Conservation (phyloP, 2,888 invertebrate genomes). For the Ochropleura leucogaster region DNA sequence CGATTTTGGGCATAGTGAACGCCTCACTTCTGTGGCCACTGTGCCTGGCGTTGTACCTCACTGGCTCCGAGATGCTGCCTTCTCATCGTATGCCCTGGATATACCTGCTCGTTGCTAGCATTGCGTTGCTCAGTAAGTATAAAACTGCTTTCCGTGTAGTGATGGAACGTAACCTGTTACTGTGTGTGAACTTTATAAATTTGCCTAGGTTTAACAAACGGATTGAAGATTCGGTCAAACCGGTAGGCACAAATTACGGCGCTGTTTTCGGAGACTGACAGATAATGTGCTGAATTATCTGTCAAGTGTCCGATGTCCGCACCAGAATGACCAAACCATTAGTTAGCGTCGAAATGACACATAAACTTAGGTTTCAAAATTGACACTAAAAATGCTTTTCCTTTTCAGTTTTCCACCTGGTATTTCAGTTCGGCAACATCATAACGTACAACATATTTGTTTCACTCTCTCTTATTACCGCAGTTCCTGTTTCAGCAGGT, state of each 20-base stretch:
- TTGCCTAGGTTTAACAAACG: background rate
- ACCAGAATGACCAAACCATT: background rate
- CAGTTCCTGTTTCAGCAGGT: slow-evolving; percentile 98
- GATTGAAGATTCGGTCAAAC: background rate
- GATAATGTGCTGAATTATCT: background rate
- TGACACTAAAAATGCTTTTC: slow-evolving; percentile 12
- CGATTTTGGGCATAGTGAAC: slow-evolving; percentile 96
- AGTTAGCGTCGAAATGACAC: background rate
- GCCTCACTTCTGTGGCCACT: slow-evolving; percentile 97
- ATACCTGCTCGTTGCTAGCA: slow-evolving; percentile 94
- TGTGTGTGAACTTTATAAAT: background rate
- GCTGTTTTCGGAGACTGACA: background rate
- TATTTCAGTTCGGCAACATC: slow-evolving; percentile 98
- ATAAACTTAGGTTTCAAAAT: background rate
- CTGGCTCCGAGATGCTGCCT: slow-evolving; percentile 95
- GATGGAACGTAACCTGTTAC: background rate
- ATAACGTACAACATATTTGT: slow-evolving; percentile 98
- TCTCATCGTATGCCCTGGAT: slow-evolving; percentile 97
- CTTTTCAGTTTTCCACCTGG: slow-evolving; percentile 95
- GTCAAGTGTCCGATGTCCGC: background rate
- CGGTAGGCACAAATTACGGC: background rate
- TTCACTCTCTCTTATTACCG: slow-evolving; percentile 97
- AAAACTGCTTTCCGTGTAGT: background rate
- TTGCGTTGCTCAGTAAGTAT: slow-evolving; percentile 93
- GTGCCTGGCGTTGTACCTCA: slow-evolving; percentile 95